Evolutionary conservation across 2,113 vertebrate genomes (phyloP).

Genomic region (Xyrauchen texanus): DNA sequence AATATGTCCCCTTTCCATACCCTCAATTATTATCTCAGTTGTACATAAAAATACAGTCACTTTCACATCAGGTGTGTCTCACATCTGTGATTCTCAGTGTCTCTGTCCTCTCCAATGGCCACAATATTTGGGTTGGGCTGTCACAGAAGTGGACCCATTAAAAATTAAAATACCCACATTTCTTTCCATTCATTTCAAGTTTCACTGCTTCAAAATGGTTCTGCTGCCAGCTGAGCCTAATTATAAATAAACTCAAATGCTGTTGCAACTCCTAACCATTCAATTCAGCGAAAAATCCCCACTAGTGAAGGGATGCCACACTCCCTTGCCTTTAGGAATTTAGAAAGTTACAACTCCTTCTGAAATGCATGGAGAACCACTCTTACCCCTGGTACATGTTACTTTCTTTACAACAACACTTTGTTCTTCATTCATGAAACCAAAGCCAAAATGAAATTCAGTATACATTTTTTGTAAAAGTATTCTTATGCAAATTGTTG

Average conservation of each 20-base stretch:
- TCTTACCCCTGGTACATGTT: neutral
- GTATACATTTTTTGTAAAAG: too few relatives aligned
- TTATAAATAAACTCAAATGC: constrained; percentile 16
- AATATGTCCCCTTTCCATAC: too few relatives aligned
- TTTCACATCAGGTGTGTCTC: too few relatives aligned
- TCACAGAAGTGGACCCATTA: constrained; percentile 60
- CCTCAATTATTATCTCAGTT: too few relatives aligned
- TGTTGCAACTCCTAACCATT: neutral
- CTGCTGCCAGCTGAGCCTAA: constrained; percentile 13
- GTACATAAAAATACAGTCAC: too few relatives aligned
- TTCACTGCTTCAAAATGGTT: constrained; percentile 36
- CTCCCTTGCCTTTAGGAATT: neutral
- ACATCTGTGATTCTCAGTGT: neutral
- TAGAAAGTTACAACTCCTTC: neutral
- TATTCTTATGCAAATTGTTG: too few relatives aligned
- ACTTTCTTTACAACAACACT: neutral
- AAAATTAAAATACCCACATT: constrained; percentile 24
- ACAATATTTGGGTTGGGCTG: constrained; percentile 22
- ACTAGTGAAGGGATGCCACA: neutral
- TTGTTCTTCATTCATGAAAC: too few relatives aligned
- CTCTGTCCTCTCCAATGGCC: neutral
- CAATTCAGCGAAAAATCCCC: neutral
- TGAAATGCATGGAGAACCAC: neutral
- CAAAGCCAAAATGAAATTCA: too few relatives aligned
- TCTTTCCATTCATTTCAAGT: constrained; percentile 43